Evolutionary conservation across 2,797 vertebrate species (phyloP).

Genomic region (Sebastes oblongus): DNA sequence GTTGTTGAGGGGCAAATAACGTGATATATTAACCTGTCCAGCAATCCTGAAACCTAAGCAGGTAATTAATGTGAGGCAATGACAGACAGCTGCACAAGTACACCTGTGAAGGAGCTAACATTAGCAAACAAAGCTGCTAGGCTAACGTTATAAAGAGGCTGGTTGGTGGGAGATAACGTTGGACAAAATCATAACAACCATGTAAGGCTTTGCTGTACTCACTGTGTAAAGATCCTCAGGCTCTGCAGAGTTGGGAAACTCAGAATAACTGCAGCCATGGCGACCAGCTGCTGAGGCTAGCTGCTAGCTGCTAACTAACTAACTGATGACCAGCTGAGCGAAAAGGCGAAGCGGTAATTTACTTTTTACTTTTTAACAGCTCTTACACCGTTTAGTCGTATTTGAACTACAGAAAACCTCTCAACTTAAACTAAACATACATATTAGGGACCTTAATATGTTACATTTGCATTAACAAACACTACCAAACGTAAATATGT

Average conservation of each 20-base stretch:
- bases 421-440: accelerated
- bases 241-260: constrained; percentile 69
- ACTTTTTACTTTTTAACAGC: too few species aligned
- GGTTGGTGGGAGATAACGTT: accelerated
- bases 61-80: neutral
- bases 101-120: neutral
- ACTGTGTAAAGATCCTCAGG: constrained; percentile 76
- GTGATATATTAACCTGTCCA: neutral
- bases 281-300: constrained; percentile 44
- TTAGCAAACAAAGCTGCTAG: neutral
- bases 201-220: constrained; percentile 49
- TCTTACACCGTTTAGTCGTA: accelerated
- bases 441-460: accelerated
- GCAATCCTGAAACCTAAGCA: neutral
- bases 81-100: neutral
- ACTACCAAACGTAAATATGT: accelerated
- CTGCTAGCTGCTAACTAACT: constrained; percentile 8
- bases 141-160: neutral
- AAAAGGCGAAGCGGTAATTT: constrained; percentile 33
- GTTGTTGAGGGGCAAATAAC: neutral
- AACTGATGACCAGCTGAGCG: neutral
- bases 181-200: accelerated
- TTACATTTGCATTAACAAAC: accelerated
- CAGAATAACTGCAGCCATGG: constrained; percentile 80
- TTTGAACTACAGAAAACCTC: accelerated